Conservation (phyloP, 2,797 vertebrate genomes). For the Chlorospingus flavigularis region DNA sequence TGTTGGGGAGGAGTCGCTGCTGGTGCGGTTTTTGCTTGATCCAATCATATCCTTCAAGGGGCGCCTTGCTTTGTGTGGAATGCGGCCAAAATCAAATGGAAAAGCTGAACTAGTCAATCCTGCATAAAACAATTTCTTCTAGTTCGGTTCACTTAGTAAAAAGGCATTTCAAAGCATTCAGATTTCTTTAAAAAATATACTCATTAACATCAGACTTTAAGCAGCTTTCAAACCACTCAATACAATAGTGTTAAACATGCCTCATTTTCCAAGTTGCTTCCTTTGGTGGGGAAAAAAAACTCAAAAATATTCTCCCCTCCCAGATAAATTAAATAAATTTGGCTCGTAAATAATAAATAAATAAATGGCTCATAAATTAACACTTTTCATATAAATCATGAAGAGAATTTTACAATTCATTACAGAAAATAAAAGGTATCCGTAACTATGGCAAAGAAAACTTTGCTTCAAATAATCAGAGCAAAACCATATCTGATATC, state of each 20-base stretch:
- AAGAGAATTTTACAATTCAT: background rate
- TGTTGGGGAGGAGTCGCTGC: conserved; percentile 68
- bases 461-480: background rate
- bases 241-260: background rate
- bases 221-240: background rate
- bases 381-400: background rate
- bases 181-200: background rate
- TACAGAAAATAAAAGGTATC: background rate
- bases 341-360: no score
- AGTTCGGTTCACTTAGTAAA: background rate
- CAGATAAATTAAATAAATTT: background rate
- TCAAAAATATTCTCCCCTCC: background rate
- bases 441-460: background rate
- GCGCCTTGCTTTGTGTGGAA: conserved; percentile 77
- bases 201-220: background rate
- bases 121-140: conserved; percentile 43
- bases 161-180: background rate
- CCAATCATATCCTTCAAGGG: conserved; percentile 82
- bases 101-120: conserved; percentile 82
- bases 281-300: background rate
- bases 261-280: background rate
- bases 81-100: conserved; percentile 87
- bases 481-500: background rate
- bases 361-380: background rate
- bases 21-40: conserved; percentile 72